These are phyloP conservation scores for Plebejus argus DNA, from an alignment of 2,888 invertebrate species.

Conservation along the genomic window DNA sequence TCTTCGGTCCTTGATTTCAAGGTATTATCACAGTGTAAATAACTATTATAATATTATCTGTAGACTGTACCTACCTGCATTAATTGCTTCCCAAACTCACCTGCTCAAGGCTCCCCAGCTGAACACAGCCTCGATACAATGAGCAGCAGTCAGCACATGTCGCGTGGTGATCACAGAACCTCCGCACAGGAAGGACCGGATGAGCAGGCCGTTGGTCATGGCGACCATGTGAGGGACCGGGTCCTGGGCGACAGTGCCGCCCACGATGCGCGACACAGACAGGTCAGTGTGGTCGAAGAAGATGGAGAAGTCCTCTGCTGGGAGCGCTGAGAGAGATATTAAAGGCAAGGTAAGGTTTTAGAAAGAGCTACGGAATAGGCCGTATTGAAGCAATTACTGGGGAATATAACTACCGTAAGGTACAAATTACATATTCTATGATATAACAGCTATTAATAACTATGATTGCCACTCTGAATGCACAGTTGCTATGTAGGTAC, in stretches of 20 bases:
- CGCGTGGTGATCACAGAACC: slow-evolving; percentile 54
- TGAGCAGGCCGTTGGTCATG: slow-evolving; percentile 41
- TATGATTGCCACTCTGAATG: too few species aligned
- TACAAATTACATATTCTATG: too few species aligned
- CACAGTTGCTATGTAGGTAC: too few species aligned
- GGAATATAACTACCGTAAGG: too few species aligned
- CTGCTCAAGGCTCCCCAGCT: slow-evolving; percentile 47
- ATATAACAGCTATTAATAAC: too few species aligned
- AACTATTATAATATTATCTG: too few species aligned
- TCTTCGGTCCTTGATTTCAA: too few species aligned
- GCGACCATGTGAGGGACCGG: slow-evolving; percentile 55
- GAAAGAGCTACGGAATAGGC: too few species aligned
- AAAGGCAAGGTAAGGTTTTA: too few species aligned
- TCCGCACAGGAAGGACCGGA: slow-evolving; percentile 53
- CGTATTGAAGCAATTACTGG: too few species aligned
- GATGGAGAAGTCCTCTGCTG: slow-evolving; percentile 53
- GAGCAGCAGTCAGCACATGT: slow-evolving; percentile 62
- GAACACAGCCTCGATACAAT: slow-evolving; percentile 57
- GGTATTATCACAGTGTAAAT: too few species aligned
- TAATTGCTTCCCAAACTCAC: slow-evolving; percentile 40
- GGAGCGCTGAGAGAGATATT: slow-evolving; percentile 52
- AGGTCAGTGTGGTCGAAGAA: slow-evolving; percentile 56
- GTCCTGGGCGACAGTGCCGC: slow-evolving; percentile 54
- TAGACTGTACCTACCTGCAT: too few species aligned
- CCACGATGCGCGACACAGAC: slow-evolving; percentile 55